phyloP scores from a whole-genome alignment of 2,113 vertebrate genomes.

The Eleginops maclovinus region DNA sequence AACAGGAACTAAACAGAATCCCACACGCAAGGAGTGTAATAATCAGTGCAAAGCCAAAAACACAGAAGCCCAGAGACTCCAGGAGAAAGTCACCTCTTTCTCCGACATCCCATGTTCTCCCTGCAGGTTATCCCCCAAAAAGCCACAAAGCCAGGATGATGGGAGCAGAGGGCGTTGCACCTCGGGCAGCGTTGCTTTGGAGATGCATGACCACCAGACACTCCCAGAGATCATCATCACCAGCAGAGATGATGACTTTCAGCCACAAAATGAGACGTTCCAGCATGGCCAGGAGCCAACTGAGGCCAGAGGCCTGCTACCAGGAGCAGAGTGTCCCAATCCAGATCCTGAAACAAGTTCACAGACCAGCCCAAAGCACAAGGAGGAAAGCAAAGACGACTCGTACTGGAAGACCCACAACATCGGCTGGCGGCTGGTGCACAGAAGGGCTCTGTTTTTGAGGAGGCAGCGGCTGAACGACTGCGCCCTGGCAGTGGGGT shows the following conservation, averaged over 20 bases:
- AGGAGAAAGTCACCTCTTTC: slow-evolving; percentile 67
- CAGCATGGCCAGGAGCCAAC: slow-evolving; percentile 9
- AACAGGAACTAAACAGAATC: slow-evolving; percentile 9
- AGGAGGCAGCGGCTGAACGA: slow-evolving; percentile 94
- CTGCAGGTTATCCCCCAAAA: too few species aligned
- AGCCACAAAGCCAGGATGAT: too few species aligned
- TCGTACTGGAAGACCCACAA: slow-evolving; percentile 81
- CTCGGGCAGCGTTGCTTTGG: slow-evolving; percentile 51
- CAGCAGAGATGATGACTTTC: slow-evolving; percentile 67
- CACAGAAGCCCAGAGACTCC: slow-evolving; percentile 35
- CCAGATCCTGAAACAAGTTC: slow-evolving; percentile 1
- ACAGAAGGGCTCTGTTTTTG: slow-evolving; percentile 90
- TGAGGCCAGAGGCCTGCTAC: slow-evolving; percentile 49
- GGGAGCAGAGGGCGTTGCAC: slow-evolving; percentile 32
- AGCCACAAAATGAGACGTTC: not conserved
- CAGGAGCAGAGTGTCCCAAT: slow-evolving; percentile 27
- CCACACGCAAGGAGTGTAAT: slow-evolving; percentile 41
- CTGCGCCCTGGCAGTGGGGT: slow-evolving; percentile 93
- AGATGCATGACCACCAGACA: slow-evolving; percentile 65
- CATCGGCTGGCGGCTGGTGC: slow-evolving; percentile 91
- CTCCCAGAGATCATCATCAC: slow-evolving; percentile 80
- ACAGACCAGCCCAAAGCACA: slow-evolving; percentile 44
- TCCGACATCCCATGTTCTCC: slow-evolving; percentile 55
- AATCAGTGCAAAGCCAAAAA: slow-evolving; percentile 56
- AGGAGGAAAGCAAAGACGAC: slow-evolving; percentile 42